Conservation (phyloP, 2,113 vertebrate species). For the Psephotus haematonotus region DNA sequence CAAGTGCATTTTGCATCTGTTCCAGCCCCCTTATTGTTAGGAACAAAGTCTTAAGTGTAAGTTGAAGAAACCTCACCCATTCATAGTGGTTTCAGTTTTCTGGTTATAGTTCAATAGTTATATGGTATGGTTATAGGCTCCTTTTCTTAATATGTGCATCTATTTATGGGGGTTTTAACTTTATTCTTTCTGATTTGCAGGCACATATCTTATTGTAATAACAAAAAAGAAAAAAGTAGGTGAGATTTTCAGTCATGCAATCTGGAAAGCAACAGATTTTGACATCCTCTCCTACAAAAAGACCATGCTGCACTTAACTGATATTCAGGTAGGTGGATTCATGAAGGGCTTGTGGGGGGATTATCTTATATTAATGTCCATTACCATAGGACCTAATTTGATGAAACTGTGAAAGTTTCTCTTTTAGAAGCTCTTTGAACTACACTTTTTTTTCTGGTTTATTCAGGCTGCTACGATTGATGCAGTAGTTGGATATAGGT, state of each 20-base stretch:
- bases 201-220: constrained; percentile 92
- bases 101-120: not conserved
- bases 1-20: not conserved
- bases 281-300: constrained; percentile 96
- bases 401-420: not conserved
- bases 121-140: not conserved
- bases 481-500: not conserved
- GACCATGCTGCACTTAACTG: constrained; percentile 94
- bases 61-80: not conserved
- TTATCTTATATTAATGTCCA: not conserved
- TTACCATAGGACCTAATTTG: not conserved
- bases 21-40: not conserved
- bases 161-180: not conserved
- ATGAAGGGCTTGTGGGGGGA: not conserved
- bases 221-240: constrained; percentile 94
- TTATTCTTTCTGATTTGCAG: constrained; percentile 66
- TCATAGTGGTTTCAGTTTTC: not conserved
- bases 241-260: constrained; percentile 87
- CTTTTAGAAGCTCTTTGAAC: not conserved
- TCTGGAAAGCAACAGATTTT: constrained; percentile 95
- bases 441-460: not conserved
- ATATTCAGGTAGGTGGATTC: constrained; percentile 85
- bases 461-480: not conserved
- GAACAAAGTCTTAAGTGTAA: not conserved
- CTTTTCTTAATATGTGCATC: not conserved